Conservation (phyloP, 2,797 vertebrate genomes). For the Ctenosaura bakeri region DNA sequence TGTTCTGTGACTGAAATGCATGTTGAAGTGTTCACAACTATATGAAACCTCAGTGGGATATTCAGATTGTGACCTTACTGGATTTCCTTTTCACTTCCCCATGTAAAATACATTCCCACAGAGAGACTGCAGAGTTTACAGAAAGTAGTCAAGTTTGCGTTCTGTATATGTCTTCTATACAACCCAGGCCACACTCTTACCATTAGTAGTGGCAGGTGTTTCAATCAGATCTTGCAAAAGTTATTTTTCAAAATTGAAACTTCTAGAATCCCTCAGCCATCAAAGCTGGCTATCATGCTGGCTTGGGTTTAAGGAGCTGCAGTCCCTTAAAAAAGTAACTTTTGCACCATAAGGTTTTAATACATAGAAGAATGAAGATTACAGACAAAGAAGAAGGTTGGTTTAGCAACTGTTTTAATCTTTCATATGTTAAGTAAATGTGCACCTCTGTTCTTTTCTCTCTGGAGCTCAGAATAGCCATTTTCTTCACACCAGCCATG, state of each 20-base stretch:
- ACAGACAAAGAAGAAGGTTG: background rate
- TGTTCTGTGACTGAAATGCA: background rate
- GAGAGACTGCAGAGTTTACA: background rate
- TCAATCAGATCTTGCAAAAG: no score
- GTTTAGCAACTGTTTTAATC: background rate
- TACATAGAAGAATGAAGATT: background rate
- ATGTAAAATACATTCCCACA: background rate
- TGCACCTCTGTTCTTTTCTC: background rate
- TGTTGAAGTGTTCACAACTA: background rate
- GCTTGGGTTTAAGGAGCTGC: no score
- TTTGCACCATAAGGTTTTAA: background rate
- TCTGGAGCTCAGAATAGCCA: background rate
- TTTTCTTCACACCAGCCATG: background rate
- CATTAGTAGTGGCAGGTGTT: background rate
- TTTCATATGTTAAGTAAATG: background rate
- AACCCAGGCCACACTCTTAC: background rate
- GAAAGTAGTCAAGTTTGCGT: background rate
- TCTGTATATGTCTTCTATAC: background rate
- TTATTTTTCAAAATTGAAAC: no score
- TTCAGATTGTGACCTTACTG: background rate
- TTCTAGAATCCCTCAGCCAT: no score
- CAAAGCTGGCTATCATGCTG: no score
- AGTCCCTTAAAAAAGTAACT: no score
- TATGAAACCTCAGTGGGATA: background rate
- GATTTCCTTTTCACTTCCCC: constrained; percentile 1